These are phyloP conservation scores for Columba guinea DNA, from an alignment of 2,797 vertebrate genomes.

Conservation along the genomic window DNA sequence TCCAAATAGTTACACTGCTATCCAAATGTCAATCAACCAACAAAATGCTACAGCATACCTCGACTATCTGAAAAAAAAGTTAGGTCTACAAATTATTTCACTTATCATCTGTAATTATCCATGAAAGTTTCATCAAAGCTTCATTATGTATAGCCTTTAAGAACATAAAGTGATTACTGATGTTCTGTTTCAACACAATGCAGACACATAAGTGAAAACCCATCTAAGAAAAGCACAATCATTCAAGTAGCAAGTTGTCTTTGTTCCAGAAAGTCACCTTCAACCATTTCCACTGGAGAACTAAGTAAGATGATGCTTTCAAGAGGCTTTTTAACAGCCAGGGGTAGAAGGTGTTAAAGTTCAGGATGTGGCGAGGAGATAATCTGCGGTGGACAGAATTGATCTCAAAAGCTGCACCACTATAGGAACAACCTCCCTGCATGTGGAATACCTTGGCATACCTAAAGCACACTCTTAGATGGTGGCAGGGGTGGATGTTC, in stretches of 20 bases:
- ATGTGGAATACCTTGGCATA: not conserved
- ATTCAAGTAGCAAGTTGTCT: not conserved
- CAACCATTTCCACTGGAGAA: not conserved
- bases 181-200: not conserved
- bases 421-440: not conserved
- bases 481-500: not conserved
- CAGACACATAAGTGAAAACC: not conserved
- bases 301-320: not conserved
- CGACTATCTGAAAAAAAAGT: not conserved
- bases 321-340: not conserved
- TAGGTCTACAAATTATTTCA: not conserved
- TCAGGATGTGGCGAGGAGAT: not conserved
- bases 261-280: conserved; percentile 18
- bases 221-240: not conserved
- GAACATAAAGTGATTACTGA: not conserved
- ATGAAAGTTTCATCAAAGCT: not conserved
- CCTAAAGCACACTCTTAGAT: not conserved
- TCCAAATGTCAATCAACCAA: not conserved
- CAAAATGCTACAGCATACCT: not conserved
- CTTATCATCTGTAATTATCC: not conserved
- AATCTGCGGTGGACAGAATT: not conserved
- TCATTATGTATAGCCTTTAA: not conserved
- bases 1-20: not conserved
- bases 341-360: not conserved
- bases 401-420: not conserved